Conservation (phyloP, 2,888 invertebrate genomes). For the Caenorhabditis sp. region DNA sequence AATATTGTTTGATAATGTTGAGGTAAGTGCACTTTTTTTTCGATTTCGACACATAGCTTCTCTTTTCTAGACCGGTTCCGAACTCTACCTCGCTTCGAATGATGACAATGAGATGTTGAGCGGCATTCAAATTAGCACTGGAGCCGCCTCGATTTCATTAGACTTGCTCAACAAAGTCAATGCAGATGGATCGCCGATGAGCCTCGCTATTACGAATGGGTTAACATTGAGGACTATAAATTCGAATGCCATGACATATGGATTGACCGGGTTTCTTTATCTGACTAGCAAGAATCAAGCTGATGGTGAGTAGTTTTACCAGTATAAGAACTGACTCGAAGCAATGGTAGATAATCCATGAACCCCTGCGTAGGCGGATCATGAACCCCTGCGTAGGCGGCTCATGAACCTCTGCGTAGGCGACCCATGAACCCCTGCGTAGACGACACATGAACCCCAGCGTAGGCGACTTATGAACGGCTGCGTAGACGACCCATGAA, state of each 20-base stretch:
- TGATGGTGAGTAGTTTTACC: constrained; percentile 8
- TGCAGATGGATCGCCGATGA: not conserved
- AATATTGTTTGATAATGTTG: not conserved
- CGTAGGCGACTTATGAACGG: too few relatives aligned
- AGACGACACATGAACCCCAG: too few relatives aligned
- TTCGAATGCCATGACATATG: not conserved
- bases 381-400: too few relatives aligned
- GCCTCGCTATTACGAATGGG: not conserved
- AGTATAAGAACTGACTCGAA: too few relatives aligned
- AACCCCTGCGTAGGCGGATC: too few relatives aligned
- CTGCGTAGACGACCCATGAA: too few relatives aligned
- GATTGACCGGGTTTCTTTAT: constrained; percentile 10
- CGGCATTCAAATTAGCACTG: not conserved
- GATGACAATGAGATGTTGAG: not conserved
- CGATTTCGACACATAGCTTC: not conserved
- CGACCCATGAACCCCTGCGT: too few relatives aligned
- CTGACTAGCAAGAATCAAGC: constrained; percentile 4
- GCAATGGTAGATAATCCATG: too few relatives aligned
- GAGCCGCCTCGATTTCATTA: not conserved
- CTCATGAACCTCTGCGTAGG: too few relatives aligned
- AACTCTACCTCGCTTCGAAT: constrained; percentile 5
- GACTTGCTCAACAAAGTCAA: not conserved
- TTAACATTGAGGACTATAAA: not conserved
- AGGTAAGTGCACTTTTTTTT: not conserved
- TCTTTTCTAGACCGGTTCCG: not conserved